These are phyloP conservation scores for Lacanobia oleracea DNA, from an alignment of 2,888 invertebrate species.

Conservation along the genomic window DNA sequence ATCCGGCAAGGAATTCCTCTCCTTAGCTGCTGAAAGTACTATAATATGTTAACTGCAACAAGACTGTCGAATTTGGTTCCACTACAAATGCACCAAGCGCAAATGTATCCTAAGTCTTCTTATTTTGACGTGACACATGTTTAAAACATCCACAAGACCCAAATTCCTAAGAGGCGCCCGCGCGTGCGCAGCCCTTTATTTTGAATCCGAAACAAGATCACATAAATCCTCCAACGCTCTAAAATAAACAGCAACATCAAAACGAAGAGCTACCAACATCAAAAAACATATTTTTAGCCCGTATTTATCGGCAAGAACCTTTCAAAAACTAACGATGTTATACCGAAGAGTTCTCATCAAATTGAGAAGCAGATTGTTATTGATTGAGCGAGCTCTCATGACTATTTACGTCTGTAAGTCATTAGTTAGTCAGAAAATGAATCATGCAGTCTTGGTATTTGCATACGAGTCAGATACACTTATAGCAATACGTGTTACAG, in stretches of 20 bases:
- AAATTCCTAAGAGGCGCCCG: conserved; percentile 9
- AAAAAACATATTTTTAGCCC: conserved; percentile 27
- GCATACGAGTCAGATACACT: conserved; percentile 50
- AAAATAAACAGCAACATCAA: conserved; percentile 49
- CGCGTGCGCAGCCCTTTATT: conserved; percentile 21
- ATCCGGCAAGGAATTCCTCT: too few species aligned
- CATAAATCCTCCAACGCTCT: conserved; percentile 40
- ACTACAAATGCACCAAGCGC: neutral
- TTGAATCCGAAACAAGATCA: conserved; percentile 32
- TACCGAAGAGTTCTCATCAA: conserved; percentile 44
- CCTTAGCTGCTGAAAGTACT: too few species aligned
- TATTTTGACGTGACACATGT: neutral
- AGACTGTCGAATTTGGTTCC: neutral
- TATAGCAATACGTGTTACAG: conserved; percentile 50
- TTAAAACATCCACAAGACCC: conserved; percentile 2
- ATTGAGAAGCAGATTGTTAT: conserved; percentile 43
- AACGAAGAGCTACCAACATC: conserved; percentile 31
- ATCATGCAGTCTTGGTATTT: conserved; percentile 64
- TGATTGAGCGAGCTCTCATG: conserved; percentile 54
- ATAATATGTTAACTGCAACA: neutral
- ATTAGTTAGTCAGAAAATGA: conserved; percentile 71
- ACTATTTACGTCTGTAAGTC: conserved; percentile 64
- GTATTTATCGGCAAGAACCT: conserved; percentile 35
- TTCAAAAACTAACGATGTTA: conserved; percentile 37
- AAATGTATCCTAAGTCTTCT: neutral